These are phyloP conservation scores for Galagoides demidoff DNA, from an alignment of 2,797 vertebrate species.

Conservation along the genomic window DNA sequence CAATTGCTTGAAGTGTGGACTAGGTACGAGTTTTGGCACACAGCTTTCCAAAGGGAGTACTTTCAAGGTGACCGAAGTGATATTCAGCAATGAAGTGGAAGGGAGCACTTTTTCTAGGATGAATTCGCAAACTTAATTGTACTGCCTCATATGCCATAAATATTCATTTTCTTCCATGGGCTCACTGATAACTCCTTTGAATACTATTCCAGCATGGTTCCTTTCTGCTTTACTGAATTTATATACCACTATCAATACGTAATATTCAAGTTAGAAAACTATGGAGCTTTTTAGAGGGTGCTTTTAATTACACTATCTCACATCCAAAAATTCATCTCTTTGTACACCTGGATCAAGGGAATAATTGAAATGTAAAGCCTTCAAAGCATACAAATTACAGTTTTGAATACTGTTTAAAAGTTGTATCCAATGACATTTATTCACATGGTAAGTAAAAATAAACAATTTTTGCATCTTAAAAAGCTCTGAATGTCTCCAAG, in stretches of 20 bases:
- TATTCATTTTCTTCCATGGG: background rate
- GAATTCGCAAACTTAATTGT: too few species aligned
- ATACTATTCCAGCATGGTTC: background rate
- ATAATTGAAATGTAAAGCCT: slow-evolving; percentile 48
- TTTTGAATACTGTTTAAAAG: slow-evolving; percentile 37
- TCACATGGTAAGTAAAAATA: slow-evolving; percentile 36
- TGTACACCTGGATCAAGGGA: slow-evolving; percentile 5
- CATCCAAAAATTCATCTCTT: slow-evolving; percentile 23
- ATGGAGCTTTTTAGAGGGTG: background rate
- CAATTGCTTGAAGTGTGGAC: too few species aligned
- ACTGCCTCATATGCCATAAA: background rate
- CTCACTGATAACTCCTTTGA: background rate
- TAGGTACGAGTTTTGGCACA: too few species aligned
- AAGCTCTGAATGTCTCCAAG: background rate
- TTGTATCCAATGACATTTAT: background rate
- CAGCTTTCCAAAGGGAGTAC: too few species aligned
- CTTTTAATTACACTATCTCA: slow-evolving; percentile 34
- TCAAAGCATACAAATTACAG: slow-evolving; percentile 27
- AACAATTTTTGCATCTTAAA: slow-evolving; percentile 35
- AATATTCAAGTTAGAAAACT: background rate
- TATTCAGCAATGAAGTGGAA: too few species aligned
- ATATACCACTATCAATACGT: background rate
- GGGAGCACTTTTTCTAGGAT: too few species aligned
- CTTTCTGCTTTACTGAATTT: background rate
- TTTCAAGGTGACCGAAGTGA: too few species aligned